A percentile compares a stretch with the other conserved stretches of the same genome.
These are phyloP conservation scores for Tolmerus cingulatus DNA, from an alignment of 2,888 invertebrate species.

Conservation along the genomic window DNA sequence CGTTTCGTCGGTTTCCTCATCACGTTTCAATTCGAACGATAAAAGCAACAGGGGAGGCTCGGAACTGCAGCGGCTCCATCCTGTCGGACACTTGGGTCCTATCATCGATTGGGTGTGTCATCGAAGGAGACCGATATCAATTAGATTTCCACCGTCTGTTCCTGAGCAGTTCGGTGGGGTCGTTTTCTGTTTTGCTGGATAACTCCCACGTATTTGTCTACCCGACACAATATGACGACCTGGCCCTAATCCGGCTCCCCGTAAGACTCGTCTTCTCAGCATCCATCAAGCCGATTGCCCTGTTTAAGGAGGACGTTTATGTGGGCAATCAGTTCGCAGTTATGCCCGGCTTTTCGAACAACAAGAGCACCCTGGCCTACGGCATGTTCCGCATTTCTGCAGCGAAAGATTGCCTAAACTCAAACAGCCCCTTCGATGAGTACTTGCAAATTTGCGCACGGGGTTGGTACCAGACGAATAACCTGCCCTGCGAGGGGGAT, in stretches of 20 bases:
- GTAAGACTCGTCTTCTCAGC: conserved; percentile 43
- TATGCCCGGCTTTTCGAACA: conserved; percentile 48
- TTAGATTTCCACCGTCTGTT: conserved; percentile 48
- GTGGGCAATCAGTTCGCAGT: conserved; percentile 45
- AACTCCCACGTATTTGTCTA: conserved; percentile 33
- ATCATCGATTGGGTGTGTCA: conserved; percentile 46
- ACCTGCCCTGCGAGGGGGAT: conserved; percentile 49
- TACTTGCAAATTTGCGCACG: conserved; percentile 47
- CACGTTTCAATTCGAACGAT: conserved; percentile 27
- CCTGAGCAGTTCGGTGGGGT: conserved; percentile 36
- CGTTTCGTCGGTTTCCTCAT: conserved; percentile 22
- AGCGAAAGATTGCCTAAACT: conserved; percentile 28
- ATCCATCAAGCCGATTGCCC: conserved; percentile 34
- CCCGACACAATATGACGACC: conserved; percentile 38
- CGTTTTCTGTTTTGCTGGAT: conserved; percentile 46
- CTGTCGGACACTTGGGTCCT: conserved; percentile 47
- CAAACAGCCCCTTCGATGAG: conserved; percentile 29
- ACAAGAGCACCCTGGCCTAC: conserved; percentile 45
- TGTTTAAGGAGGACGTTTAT: conserved; percentile 24
- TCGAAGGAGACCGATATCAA: conserved; percentile 9
- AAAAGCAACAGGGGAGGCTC: background rate
- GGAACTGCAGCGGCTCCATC: conserved; percentile 50
- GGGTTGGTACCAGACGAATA: conserved; percentile 43
- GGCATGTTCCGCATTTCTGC: conserved; percentile 49
- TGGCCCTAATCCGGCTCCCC: conserved; percentile 49